phyloP scores from a whole-genome alignment of 2,113 vertebrate species.

The Grus americana region DNA sequence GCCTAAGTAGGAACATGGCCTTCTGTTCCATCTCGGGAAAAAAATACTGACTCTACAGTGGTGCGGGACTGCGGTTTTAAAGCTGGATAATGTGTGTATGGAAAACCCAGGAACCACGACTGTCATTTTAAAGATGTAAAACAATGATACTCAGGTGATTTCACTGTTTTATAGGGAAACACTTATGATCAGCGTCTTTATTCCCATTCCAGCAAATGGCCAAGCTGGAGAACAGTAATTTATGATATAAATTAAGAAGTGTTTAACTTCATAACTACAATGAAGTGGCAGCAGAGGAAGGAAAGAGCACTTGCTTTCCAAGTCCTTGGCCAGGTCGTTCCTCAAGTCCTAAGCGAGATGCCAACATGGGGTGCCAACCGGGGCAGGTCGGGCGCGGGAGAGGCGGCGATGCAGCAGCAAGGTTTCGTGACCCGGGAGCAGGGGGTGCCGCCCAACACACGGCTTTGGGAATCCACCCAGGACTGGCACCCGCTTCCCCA shows the following conservation, averaged over 20 bases:
- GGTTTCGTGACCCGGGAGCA: rapidly evolving
- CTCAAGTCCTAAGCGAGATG: not conserved
- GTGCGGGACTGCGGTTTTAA: rapidly evolving
- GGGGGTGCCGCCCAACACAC: rapidly evolving
- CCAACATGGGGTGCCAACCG: not conserved
- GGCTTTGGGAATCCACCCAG: rapidly evolving
- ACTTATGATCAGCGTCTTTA: not conserved
- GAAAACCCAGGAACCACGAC: not conserved
- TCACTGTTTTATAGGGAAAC: not conserved
- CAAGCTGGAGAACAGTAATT: not conserved
- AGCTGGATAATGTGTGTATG: rapidly evolving
- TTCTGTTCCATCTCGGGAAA: not conserved
- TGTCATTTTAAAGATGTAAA: not conserved
- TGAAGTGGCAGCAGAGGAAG: not conserved
- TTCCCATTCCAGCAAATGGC: rapidly evolving
- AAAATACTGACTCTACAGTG: not conserved
- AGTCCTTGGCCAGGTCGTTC: not conserved
- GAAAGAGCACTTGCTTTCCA: not conserved
- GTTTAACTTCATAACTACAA: not conserved
- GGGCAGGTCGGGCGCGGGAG: not conserved
- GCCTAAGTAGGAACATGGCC: not conserved
- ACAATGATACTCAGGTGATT: not conserved
- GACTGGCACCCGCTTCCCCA: not conserved
- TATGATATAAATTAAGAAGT: not conserved
- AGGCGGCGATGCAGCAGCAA: not conserved